These are phyloP conservation scores for Agonopterix heracliana DNA, from an alignment of 2,888 invertebrate genomes.

Conservation along the genomic window DNA sequence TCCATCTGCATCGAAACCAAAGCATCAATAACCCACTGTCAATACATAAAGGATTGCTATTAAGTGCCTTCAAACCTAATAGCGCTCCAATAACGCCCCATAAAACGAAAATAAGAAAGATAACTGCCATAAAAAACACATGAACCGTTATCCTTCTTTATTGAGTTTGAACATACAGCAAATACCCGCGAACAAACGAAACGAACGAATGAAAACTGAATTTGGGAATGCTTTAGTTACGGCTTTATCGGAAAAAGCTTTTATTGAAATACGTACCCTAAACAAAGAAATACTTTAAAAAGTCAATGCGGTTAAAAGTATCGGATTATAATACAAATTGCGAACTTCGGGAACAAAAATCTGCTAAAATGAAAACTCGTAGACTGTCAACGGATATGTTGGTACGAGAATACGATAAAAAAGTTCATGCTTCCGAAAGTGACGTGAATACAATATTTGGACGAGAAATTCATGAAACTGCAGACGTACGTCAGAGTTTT, in stretches of 20 bases:
- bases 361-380: too few species aligned
- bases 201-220: constrained; percentile 7
- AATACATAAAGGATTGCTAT: constrained; percentile 17
- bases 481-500: constrained; percentile 11
- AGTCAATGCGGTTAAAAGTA: too few species aligned
- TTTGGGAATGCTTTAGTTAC: not conserved
- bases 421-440: not conserved
- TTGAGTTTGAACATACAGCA: constrained; percentile 12
- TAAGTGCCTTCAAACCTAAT: constrained; percentile 31
- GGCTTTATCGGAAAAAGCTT: constrained; percentile 18
- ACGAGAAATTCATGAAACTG: constrained; percentile 19
- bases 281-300: too few species aligned
- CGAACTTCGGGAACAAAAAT: too few species aligned
- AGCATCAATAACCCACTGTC: constrained; percentile 8
- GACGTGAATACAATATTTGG: constrained; percentile 7
- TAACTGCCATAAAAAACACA: constrained; percentile 41
- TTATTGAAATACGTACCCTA: constrained; percentile 6
- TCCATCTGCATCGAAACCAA: constrained; percentile 3
- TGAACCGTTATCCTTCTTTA: constrained; percentile 34
- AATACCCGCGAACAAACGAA: not conserved
- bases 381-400: too few species aligned
- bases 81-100: constrained; percentile 29
- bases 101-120: constrained; percentile 37
- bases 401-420: not conserved
- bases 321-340: too few species aligned